Evolutionary conservation across 2,888 invertebrate species (phyloP), one percentile per base, ranked within the genome.

Genomic region (Chaitophorus viminalis): DNA sequence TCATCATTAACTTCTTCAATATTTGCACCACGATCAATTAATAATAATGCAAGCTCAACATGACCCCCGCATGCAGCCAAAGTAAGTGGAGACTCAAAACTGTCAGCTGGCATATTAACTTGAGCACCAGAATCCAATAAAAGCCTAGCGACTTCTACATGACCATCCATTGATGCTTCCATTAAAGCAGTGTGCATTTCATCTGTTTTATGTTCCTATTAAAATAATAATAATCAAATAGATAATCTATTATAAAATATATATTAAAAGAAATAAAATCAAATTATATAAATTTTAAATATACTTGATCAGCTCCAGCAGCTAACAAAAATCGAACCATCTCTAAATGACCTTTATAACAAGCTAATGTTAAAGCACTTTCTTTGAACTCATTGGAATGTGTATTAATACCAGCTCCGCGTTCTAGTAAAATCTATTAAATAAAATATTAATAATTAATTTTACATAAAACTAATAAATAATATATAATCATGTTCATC

Each of bases 161-260:
- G 99, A 0, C 99, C 99, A 92, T 99, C 99, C 99, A 99, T 99
- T 89, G 98, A 98, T 84, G 99, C 99, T 92, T 99, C 99, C 99
- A 99, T 99, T 76, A 99, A 93, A 76, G 99, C 99, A 46, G 99
- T 99, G 92, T 99, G 99, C 98, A 99, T 98, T 93, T 99, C 99
- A 92, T 99, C 99, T 17, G 99, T 99, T 93, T 99, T 99, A 93
- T 99, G 99, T 92, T 99, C 98, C 92, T 98, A 94, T 25, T 90
- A 89, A 74, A 52, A 82, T 52, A 82, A 74, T 60, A 29, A 60
- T 18, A 54, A 82, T 82, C 6, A 76, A 21, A 78, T 11, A 76
- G 9, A 36, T 3, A 72, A 29, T 39, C 3, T 33, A n/a, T 68
- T 68, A 46, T 52, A 29, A 54, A 8, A 54, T 33, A 11, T 46